Percentiles rank a stretch among this genome's conserved stretches.
These are phyloP conservation scores for Hydrophis major DNA, from an alignment of 2,797 vertebrate species.

Conservation along the genomic window DNA sequence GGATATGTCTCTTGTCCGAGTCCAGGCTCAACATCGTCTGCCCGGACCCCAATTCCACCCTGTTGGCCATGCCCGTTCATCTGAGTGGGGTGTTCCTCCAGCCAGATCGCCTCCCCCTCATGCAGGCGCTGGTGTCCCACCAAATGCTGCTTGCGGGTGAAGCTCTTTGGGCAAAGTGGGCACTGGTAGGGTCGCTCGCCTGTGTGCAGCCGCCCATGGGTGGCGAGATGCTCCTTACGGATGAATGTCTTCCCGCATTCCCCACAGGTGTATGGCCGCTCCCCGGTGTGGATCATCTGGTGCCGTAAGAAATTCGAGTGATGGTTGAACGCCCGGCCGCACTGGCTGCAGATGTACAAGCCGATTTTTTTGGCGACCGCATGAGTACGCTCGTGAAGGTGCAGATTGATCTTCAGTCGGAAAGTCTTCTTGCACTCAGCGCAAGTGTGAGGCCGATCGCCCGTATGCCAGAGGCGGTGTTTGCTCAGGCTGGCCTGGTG, in stretches of 20 bases:
- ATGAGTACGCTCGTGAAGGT: slow-evolving; percentile 56
- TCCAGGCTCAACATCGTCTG: fast-evolving
- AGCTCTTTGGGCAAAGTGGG: slow-evolving; percentile 56
- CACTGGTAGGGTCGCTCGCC: slow-evolving; percentile 65
- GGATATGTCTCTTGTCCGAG: not conserved
- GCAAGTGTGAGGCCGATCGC: slow-evolving; percentile 55
- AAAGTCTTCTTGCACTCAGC: slow-evolving; percentile 65
- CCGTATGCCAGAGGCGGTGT: slow-evolving; percentile 52
- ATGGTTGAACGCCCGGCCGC: slow-evolving; percentile 66
- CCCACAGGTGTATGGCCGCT: slow-evolving; percentile 57
- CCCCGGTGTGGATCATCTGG: slow-evolving; percentile 69
- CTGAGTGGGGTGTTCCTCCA: not conserved
- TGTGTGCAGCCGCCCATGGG: slow-evolving; percentile 64
- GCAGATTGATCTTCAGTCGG: slow-evolving; percentile 63
- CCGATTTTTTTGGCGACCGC: not conserved
- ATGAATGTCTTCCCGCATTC: slow-evolving; percentile 67
- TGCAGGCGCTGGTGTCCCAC: slow-evolving; percentile 62
- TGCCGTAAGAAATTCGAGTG: slow-evolving; percentile 68
- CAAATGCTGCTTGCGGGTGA: slow-evolving; percentile 60
- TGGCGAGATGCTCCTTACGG: slow-evolving; percentile 68
- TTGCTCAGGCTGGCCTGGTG: slow-evolving; percentile 48
- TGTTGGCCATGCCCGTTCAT: fast-evolving
- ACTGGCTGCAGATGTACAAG: slow-evolving; percentile 52
- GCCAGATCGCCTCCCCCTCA: slow-evolving; percentile 24
- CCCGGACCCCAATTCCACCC: fast-evolving